Conservation (phyloP, 2,113 vertebrate genomes). For the Saccopteryx bilineata region DNA sequence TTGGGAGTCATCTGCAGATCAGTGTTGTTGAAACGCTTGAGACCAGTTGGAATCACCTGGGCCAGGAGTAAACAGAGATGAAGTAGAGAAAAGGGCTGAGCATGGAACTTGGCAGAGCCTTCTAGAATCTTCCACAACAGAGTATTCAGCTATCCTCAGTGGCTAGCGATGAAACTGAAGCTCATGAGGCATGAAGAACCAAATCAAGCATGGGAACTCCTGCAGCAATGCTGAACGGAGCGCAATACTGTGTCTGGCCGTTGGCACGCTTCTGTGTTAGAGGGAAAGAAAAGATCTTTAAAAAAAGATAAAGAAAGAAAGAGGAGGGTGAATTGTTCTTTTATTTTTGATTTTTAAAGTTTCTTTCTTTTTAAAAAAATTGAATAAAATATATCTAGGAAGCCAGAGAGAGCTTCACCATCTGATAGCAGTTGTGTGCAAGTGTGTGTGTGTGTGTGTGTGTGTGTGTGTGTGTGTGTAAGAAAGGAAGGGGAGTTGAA, state of each 20-base stretch:
- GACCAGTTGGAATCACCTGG: background rate
- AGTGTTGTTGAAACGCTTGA: background rate
- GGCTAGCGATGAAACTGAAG: background rate
- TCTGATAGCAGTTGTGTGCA: background rate
- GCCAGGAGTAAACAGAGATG: background rate
- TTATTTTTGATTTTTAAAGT: background rate
- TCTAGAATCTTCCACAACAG: background rate
- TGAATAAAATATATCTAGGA: background rate
- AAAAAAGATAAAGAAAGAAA: background rate
- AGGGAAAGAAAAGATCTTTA: background rate
- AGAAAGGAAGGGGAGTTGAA: conserved; percentile 39
- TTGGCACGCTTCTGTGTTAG: background rate
- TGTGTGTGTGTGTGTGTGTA: background rate
- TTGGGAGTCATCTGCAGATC: background rate
- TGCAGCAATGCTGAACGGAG: background rate
- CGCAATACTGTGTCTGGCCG: background rate
- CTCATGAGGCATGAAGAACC: background rate
- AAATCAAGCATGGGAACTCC: background rate
- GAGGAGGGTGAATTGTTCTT: background rate
- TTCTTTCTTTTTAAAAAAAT: background rate
- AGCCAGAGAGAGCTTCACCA: background rate
- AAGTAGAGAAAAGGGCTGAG: background rate
- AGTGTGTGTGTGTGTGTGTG: background rate
- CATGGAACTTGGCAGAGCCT: background rate
- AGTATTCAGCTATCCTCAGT: background rate